Evolutionary conservation across 2,797 vertebrate species (phyloP), one percentile per base, ranked within the genome.

Genomic region (Vireo griseus): DNA sequence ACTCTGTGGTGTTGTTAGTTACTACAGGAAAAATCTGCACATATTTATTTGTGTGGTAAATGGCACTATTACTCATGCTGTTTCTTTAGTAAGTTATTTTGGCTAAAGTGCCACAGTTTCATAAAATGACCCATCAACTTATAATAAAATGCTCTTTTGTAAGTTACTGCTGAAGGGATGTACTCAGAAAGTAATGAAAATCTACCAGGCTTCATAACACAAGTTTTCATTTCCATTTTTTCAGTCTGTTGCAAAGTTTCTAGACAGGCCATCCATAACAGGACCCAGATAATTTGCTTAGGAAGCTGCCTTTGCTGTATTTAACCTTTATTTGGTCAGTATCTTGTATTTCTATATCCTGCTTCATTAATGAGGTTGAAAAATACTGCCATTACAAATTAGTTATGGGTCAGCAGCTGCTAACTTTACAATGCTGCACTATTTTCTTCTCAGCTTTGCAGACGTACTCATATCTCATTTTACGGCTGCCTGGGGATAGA

Each of bases 31-130:
- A 71, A 82, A 76, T 79, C 48, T 61, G 59, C 51, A 65, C 37
- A 1, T 69, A n/a, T 66, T 96, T 90, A 61, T 82, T 90, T 68
- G 40, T 74, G 74, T 3, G 1, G 31, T 67, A 88, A 79, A 52
- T 76, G 81, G 20, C 21, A 57, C 42, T 68, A 59, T 92, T 89
- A 93, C 63, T 89, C 91, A 73, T 69, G 21, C 57, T 48, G 59
- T 82, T 94, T 91, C 51, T 92, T 87, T 81, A 85, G 81, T 79
- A 81, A 93, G 55, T 87, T 95, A 76, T 94, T 96, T 94, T 93
- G 29, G 80, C 48, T 85, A 20, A 89, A 95, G 72, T 91, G 67
- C 68, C 29, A 76, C 63, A 71, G 67, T 91, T 94, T 71, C 65
- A 73, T 40, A 77, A 80, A 94, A 89, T 73, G 79, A 89, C 78